Percentiles rank a stretch among this genome's conserved stretches.
Evolutionary conservation across 2,888 invertebrate species (phyloP).

Genomic region (Corythucha ciliata): DNA sequence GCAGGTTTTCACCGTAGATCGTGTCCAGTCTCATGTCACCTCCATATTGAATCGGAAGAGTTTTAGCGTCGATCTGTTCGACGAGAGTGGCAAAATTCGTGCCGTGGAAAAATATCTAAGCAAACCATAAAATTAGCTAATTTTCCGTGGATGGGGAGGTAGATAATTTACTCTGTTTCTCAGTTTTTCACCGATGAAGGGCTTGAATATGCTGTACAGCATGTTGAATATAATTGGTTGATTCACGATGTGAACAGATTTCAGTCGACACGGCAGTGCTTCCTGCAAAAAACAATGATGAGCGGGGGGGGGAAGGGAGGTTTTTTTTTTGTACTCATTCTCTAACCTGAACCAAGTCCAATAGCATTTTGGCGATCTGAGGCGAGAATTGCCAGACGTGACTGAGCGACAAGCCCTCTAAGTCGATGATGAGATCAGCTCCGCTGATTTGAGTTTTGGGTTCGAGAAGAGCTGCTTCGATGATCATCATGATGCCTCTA

Average conservation of each 20-base stretch:
- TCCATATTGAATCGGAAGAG: conserved; percentile 61
- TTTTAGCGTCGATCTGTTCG: conserved; percentile 61
- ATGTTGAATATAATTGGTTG: conserved; percentile 85
- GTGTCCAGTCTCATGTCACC: conserved; percentile 53
- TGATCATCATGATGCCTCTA: conserved; percentile 68
- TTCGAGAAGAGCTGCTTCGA: conserved; percentile 75
- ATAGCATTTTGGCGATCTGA: conserved; percentile 71
- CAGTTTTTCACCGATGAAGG: conserved; percentile 78
- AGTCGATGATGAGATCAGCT: conserved; percentile 71
- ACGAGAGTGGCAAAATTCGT: conserved; percentile 63
- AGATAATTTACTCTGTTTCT: conserved; percentile 50
- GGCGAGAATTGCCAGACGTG: conserved; percentile 83
- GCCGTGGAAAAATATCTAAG: conserved; percentile 64
- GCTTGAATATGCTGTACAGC: conserved; percentile 80
- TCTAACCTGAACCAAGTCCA: conserved; percentile 70
- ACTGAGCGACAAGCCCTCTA: conserved; percentile 70
- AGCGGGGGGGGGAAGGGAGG: too few relatives aligned
- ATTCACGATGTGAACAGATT: conserved; percentile 79
- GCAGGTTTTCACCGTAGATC: conserved; percentile 62
- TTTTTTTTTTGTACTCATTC: too few relatives aligned
- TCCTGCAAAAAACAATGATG: conserved; percentile 61
- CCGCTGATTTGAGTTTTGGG: conserved; percentile 61
- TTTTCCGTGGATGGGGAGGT: neutral
- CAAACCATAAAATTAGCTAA: neutral
- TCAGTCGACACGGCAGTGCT: conserved; percentile 72